phyloP scores from a whole-genome alignment of 2,113 vertebrate genomes.

The Glaucidium brasilianum region DNA sequence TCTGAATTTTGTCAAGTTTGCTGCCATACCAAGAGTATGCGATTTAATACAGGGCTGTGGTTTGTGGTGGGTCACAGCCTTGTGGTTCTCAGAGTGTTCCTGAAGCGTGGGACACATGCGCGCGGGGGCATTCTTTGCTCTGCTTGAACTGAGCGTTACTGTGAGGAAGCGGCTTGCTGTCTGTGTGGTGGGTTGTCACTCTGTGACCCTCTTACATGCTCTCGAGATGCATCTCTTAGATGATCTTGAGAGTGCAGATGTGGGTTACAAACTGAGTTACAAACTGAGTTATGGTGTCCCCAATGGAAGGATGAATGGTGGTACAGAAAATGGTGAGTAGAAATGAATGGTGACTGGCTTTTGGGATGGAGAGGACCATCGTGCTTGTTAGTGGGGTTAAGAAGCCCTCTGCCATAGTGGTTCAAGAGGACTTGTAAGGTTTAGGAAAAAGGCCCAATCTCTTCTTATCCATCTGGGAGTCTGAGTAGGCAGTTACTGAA shows the following conservation, averaged over 20 bases:
- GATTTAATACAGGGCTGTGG: background rate
- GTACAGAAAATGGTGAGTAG: background rate
- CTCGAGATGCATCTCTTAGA: background rate
- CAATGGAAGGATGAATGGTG: background rate
- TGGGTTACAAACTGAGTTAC: background rate
- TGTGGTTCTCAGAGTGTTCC: fast-evolving
- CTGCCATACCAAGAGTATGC: background rate
- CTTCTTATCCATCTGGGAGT: background rate
- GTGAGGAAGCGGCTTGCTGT: background rate
- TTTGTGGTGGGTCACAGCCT: background rate
- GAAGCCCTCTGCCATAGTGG: background rate
- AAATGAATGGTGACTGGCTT: background rate
- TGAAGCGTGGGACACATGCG: fast-evolving
- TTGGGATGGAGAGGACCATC: background rate
- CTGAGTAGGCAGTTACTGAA: background rate
- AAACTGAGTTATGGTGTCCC: background rate
- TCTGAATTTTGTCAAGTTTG: background rate
- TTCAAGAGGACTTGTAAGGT: background rate
- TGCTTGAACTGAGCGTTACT: fast-evolving
- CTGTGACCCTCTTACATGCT: background rate
- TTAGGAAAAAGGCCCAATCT: background rate
- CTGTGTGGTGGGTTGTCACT: background rate
- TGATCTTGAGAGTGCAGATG: fast-evolving
- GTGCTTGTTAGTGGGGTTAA: fast-evolving
- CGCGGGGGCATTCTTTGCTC: fast-evolving